Percentiles rank a stretch among this genome's conserved stretches.
Evolutionary conservation across 2,797 vertebrate genomes (phyloP).

Genomic region (Varecia variegata): DNA sequence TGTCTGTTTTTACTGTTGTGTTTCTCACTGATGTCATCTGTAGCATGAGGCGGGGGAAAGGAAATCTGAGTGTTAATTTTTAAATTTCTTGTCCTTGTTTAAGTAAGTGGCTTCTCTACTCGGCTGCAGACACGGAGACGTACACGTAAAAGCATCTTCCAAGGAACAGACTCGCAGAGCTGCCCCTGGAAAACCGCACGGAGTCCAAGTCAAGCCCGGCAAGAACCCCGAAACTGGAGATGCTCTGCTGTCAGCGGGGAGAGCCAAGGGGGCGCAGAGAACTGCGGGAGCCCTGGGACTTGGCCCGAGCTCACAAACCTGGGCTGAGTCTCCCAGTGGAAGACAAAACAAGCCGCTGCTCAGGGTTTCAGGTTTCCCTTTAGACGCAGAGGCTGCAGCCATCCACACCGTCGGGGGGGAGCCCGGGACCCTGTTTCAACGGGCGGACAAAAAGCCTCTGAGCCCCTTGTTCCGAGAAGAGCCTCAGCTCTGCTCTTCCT

Average conservation of each 20-base stretch:
- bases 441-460: neutral
- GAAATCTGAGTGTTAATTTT: neutral
- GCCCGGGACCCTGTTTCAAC: neutral
- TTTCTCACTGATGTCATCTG: neutral
- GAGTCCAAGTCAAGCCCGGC: accelerated
- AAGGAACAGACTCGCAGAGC: too few species aligned
- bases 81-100: neutral
- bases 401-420: neutral
- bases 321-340: neutral
- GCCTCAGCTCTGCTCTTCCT: neutral
- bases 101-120: neutral
- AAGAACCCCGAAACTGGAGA: neutral
- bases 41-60: too few species aligned
- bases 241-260: accelerated
- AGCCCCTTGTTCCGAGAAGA: neutral
- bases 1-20: accelerated
- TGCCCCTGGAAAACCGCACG: neutral
- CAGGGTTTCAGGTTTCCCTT: slow-evolving; percentile 50
- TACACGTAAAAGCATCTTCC: neutral
- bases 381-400: neutral
- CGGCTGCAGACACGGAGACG: accelerated
- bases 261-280: neutral
- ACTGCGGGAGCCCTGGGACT: slow-evolving; percentile 3
- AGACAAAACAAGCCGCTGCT: neutral
- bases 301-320: slow-evolving; percentile 50